Percentiles rank a stretch among this genome's conserved stretches.
phyloP scores from a whole-genome alignment of 2,888 invertebrate species.

The Agriotes lineatus region DNA sequence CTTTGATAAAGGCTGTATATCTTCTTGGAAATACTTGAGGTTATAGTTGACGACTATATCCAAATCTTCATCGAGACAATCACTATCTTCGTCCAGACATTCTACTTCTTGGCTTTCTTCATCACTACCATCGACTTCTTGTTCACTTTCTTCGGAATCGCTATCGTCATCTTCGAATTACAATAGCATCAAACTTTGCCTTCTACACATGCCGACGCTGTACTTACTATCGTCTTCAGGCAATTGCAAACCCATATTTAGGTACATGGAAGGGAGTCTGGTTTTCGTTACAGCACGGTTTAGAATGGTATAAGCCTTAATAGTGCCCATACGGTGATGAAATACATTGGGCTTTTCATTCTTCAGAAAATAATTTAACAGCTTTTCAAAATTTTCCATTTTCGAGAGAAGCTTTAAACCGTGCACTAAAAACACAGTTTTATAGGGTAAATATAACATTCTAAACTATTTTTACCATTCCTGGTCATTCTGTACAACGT shows the following conservation, averaged over 20 bases:
- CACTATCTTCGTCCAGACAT: slow-evolving; percentile 40
- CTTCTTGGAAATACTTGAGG: neutral
- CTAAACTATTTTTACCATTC: slow-evolving; percentile 39
- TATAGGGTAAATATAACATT: neutral
- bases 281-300: slow-evolving; percentile 44
- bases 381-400: slow-evolving; percentile 42
- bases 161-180: slow-evolving; percentile 13
- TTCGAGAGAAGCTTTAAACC: slow-evolving; percentile 44
- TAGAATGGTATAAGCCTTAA: slow-evolving; percentile 49
- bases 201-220: too few species aligned
- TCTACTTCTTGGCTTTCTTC: slow-evolving; percentile 46
- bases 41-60: neutral
- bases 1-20: neutral
- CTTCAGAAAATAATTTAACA: slow-evolving; percentile 48
- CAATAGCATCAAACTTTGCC: too few species aligned
- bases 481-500: slow-evolving; percentile 48
- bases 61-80: neutral
- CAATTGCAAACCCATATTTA: slow-evolving; percentile 41
- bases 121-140: slow-evolving; percentile 48
- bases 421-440: slow-evolving; percentile 23
- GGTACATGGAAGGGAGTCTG: slow-evolving; percentile 36
- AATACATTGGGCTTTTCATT: slow-evolving; percentile 45
- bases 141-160: slow-evolving; percentile 32
- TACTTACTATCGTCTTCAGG: slow-evolving; percentile 38
- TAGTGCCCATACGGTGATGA: slow-evolving; percentile 43